Conservation (phyloP, 2,888 invertebrate species). For the Drosophila leonis region DNA sequence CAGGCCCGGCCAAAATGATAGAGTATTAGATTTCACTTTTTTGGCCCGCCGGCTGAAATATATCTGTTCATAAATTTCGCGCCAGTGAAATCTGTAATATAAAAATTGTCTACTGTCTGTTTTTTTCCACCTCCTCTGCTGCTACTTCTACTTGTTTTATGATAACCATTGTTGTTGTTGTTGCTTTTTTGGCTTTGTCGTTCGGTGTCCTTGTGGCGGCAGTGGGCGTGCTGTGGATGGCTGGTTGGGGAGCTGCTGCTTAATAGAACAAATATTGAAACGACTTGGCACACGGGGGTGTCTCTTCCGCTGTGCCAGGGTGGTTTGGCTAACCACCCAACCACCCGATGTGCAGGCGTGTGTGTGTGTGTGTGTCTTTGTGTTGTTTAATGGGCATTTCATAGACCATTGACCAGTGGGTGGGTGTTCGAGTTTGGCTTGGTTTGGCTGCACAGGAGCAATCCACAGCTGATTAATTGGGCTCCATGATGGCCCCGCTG, state of each 20-base stretch:
- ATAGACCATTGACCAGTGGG: conserved; percentile 77
- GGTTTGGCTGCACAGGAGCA: conserved; percentile 17
- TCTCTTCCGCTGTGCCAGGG: conserved; percentile 5
- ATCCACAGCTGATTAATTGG: conserved; percentile 75
- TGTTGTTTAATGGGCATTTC: conserved; percentile 75
- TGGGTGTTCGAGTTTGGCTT: conserved; percentile 4
- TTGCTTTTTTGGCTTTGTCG: conserved; percentile 14
- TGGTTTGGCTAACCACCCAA: conserved; percentile 15
- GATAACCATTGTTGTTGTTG: conserved; percentile 28
- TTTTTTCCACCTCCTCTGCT: conserved; percentile 16
- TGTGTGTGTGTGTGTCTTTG: conserved; percentile 23
- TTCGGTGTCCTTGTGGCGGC: neutral
- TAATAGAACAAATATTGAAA: conserved; percentile 78
- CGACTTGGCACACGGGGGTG: conserved; percentile 47
- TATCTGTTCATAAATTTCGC: conserved; percentile 73
- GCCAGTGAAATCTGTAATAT: conserved; percentile 63
- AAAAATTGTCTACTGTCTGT: conserved; percentile 67
- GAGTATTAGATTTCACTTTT: conserved; percentile 46
- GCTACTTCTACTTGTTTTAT: conserved; percentile 40
- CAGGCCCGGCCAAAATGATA: conserved; percentile 11
- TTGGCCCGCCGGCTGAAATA: conserved; percentile 64
- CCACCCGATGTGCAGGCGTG: neutral
- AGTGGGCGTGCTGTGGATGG: neutral
- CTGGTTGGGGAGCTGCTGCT: conserved; percentile 37
- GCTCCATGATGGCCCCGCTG: conserved; percentile 50